Evolutionary conservation across 2,888 invertebrate species (phyloP).

Genomic region (Drosophila incognita): DNA sequence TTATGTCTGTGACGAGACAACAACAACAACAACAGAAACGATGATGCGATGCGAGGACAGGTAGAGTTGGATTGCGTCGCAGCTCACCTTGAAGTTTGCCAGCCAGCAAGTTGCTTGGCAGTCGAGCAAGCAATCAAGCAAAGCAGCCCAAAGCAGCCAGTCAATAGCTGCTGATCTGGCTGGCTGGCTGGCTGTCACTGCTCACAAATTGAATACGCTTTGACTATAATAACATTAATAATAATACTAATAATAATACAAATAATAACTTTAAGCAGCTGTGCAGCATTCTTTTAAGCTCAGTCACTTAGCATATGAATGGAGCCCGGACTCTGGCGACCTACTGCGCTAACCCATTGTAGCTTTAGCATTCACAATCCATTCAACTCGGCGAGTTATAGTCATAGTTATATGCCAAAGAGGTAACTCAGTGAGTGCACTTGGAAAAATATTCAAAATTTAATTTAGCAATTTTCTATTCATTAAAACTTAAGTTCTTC

Average conservation of each 20-base stretch:
- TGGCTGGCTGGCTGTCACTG: conserved; percentile 8
- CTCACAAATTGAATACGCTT: conserved; percentile 18
- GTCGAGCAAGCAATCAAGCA: conserved; percentile 50
- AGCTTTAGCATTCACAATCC: conserved; percentile 5
- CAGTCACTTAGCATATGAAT: conserved; percentile 24
- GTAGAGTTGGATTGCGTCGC: conserved; percentile 68
- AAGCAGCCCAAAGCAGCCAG: conserved; percentile 47
- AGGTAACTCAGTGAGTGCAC: conserved; percentile 36
- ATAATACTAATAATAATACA: background rate
- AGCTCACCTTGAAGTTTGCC: conserved; percentile 65
- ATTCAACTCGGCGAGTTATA: background rate
- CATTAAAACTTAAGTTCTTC: background rate
- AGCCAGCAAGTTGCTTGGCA: conserved; percentile 33
- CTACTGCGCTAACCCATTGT: conserved; percentile 6
- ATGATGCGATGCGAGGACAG: conserved; percentile 49
- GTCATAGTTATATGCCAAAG: conserved; percentile 10
- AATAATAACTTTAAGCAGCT: conserved; percentile 13
- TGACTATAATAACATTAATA: conserved; percentile 6
- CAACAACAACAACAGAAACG: conserved; percentile 3
- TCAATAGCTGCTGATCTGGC: conserved; percentile 45
- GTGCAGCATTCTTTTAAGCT: conserved; percentile 8
- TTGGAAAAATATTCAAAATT: background rate
- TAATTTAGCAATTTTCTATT: background rate
- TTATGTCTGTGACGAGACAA: conserved; percentile 51
- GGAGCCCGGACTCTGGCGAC: conserved; percentile 4